A percentile compares a stretch with the other conserved stretches of the same genome.
Evolutionary conservation across 2,797 vertebrate genomes (phyloP).

Genomic region (Fundulus diaphanus): DNA sequence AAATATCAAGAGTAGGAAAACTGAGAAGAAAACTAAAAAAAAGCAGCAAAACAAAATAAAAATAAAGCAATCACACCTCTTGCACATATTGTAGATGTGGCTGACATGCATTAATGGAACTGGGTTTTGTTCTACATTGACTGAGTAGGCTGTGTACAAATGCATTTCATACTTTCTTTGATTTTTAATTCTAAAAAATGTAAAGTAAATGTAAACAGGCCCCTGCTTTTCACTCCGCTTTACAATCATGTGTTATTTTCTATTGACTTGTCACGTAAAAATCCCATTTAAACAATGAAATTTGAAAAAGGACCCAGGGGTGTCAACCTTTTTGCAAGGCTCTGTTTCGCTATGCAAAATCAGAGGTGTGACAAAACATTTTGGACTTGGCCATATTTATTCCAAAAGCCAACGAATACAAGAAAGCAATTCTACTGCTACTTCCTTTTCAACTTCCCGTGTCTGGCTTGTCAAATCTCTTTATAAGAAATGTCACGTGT

Average conservation of each 20-base stretch:
- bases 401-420: neutral
- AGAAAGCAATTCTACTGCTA: neutral
- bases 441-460: neutral
- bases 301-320: neutral
- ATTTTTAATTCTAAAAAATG: neutral
- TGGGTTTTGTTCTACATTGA: neutral
- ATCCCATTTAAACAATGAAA: neutral
- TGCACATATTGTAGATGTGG: neutral
- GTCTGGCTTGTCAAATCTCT: neutral
- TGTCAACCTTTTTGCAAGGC: neutral
- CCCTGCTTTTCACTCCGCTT: neutral
- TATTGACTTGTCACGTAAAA: neutral
- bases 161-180: neutral
- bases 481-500: neutral
- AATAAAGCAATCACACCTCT: neutral
- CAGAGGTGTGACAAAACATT: neutral
- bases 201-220: neutral
- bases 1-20: neutral
- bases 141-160: neutral
- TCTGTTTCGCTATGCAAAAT: neutral
- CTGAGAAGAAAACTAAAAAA: no score
- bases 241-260: no score
- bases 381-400: neutral
- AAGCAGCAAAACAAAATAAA: neutral
- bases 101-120: neutral